phyloP scores from a whole-genome alignment of 2,888 invertebrate genomes.

The Plagodis dolabraria region DNA sequence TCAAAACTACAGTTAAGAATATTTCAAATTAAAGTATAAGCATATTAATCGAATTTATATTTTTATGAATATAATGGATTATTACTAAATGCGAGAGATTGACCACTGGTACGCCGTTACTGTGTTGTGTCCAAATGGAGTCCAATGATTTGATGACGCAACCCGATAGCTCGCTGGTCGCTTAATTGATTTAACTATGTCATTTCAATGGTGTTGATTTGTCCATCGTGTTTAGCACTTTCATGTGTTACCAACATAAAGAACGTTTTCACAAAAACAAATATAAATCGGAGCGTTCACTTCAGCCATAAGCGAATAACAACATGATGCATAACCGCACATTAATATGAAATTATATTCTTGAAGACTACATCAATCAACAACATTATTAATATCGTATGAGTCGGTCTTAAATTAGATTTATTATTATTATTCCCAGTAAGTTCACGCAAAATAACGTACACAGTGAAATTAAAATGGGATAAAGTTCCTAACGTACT shows the following conservation, averaged over 20 bases:
- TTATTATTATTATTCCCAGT: neutral
- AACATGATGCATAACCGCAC: too few species aligned
- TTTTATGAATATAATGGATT: too few species aligned
- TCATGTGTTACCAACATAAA: neutral
- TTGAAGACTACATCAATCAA: too few species aligned
- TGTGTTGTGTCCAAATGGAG: constrained; percentile 2
- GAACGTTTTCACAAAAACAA: too few species aligned
- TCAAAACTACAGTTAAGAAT: too few species aligned
- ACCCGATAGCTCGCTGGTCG: constrained; percentile 9
- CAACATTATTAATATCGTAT: too few species aligned
- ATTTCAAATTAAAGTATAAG: too few species aligned
- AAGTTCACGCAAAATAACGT: neutral
- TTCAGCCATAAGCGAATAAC: too few species aligned
- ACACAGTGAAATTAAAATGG: neutral
- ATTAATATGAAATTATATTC: too few species aligned
- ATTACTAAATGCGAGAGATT: neutral
- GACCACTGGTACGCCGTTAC: neutral
- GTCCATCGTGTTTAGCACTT: constrained; percentile 8
- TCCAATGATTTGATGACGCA: constrained; percentile 50
- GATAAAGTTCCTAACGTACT: neutral
- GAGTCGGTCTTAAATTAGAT: too few species aligned
- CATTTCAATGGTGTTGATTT: constrained; percentile 18
- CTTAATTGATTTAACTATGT: constrained; percentile 21
- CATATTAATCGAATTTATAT: too few species aligned
- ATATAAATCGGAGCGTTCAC: too few species aligned